These are phyloP conservation scores for Scrobipalpa costella DNA, from an alignment of 2,888 invertebrate genomes.

Conservation along the genomic window DNA sequence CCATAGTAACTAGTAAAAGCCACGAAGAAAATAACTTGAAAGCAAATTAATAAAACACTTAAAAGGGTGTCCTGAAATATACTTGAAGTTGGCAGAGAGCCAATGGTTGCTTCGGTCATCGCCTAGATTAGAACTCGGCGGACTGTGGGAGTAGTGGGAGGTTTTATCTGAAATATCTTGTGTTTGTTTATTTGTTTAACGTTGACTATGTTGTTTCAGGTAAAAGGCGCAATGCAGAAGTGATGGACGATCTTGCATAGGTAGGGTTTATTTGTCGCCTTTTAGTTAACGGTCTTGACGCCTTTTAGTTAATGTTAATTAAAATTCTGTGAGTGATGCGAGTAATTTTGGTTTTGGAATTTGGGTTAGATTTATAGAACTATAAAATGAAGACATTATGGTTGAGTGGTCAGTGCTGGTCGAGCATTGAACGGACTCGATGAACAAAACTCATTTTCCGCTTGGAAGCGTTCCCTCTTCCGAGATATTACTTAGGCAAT, in stretches of 20 bases:
- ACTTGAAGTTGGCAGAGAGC: slow-evolving; percentile 58
- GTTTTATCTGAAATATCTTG: slow-evolving; percentile 10
- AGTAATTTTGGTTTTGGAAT: background rate
- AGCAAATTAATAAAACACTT: slow-evolving; percentile 76
- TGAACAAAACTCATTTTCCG: slow-evolving; percentile 52
- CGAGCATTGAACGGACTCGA: slow-evolving; percentile 13
- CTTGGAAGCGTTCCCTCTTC: slow-evolving; percentile 39
- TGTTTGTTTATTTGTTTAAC: slow-evolving; percentile 21
- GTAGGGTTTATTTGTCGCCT: slow-evolving; percentile 14
- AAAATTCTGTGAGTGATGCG: too few relatives aligned
- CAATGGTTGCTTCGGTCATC: slow-evolving; percentile 59
- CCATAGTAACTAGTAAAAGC: slow-evolving; percentile 39
- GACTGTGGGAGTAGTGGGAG: slow-evolving; percentile 35
- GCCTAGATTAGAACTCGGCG: slow-evolving; percentile 56
- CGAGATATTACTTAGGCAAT: slow-evolving; percentile 44
- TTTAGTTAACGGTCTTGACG: background rate
- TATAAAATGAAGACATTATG: slow-evolving; percentile 42
- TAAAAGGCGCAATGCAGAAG: slow-evolving; percentile 10
- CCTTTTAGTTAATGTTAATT: too few relatives aligned
- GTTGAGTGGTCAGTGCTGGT: slow-evolving; percentile 39
- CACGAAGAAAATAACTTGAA: slow-evolving; percentile 62
- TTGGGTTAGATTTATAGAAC: background rate
- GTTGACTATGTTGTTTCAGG: slow-evolving; percentile 16
- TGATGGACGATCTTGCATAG: slow-evolving; percentile 26
- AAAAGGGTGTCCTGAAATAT: slow-evolving; percentile 76